These are phyloP conservation scores for Araneus ventricosus DNA, from an alignment of 1,140 invertebrate species.

Conservation along the genomic window DNA sequence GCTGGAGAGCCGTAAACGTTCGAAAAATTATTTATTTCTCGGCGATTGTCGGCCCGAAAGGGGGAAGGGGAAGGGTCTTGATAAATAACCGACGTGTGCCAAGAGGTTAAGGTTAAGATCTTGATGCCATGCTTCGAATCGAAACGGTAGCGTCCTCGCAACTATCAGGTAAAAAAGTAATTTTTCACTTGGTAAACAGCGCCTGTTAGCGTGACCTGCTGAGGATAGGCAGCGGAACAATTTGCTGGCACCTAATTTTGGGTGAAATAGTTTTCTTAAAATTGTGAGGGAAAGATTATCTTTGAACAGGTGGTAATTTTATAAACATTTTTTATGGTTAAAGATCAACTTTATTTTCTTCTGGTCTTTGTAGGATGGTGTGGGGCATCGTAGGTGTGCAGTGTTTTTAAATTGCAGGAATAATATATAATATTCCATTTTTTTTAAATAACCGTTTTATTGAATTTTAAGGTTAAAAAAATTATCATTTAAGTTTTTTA, in stretches of 20 bases:
- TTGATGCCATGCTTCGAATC: slow-evolving; percentile 31
- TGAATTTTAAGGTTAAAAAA: too few relatives aligned
- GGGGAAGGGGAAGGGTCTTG: neutral
- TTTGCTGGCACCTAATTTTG: neutral
- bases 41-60: neutral
- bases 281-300: too few relatives aligned
- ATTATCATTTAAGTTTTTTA: too few relatives aligned
- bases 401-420: too few relatives aligned
- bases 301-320: neutral
- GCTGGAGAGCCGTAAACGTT: slow-evolving; percentile 15
- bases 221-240: neutral
- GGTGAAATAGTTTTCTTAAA: neutral
- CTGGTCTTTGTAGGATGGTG: too few relatives aligned
- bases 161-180: slow-evolving; percentile 3
- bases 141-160: slow-evolving; percentile 23
- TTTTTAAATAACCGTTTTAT: too few relatives aligned
- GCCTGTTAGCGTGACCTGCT: neutral
- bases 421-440: too few relatives aligned
- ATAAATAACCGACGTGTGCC: slow-evolving; percentile 49
- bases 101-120: slow-evolving; percentile 44
- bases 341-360: too few relatives aligned
- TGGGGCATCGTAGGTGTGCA: too few relatives aligned
- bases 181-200: neutral
- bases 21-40: slow-evolving; percentile 38
- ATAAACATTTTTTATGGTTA: too few relatives aligned